Evolutionary conservation across 2,113 vertebrate genomes (phyloP).

Genomic region (Orthonyx spaldingii): DNA sequence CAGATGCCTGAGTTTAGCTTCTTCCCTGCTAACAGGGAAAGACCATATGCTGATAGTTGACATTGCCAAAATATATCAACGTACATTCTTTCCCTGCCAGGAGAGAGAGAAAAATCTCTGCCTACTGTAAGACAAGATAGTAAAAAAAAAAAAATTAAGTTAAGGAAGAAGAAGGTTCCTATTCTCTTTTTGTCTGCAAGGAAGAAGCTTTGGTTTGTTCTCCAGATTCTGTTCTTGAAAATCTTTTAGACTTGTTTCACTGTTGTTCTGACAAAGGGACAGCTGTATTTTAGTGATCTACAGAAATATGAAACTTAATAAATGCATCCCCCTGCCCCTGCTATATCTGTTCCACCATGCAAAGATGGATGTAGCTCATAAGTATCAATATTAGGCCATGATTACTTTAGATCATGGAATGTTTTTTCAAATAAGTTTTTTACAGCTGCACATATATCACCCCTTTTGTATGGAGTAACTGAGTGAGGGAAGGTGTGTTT

Average conservation of each 20-base stretch:
- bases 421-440: rapidly evolving
- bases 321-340: not conserved
- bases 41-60: slow-evolving; percentile 27
- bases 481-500: not conserved
- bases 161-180: not conserved
- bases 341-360: not conserved
- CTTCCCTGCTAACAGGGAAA: not conserved
- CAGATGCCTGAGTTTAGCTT: slow-evolving; percentile 13
- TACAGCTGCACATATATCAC: not conserved
- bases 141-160: not conserved
- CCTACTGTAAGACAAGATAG: not conserved
- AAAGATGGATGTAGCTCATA: not conserved
- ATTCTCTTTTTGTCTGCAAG: not conserved
- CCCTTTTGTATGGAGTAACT: not conserved
- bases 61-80: slow-evolving; percentile 13
- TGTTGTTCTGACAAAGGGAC: not conserved
- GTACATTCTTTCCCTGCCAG: not conserved
- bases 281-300: not conserved
- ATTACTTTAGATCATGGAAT: not conserved
- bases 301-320: not conserved
- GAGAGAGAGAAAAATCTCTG: not conserved
- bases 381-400: not conserved
- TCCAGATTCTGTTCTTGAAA: not conserved
- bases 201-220: not conserved
- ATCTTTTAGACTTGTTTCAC: not conserved